Conservation (phyloP, 2,888 invertebrate species). For the Drosophila macrospina region DNA sequence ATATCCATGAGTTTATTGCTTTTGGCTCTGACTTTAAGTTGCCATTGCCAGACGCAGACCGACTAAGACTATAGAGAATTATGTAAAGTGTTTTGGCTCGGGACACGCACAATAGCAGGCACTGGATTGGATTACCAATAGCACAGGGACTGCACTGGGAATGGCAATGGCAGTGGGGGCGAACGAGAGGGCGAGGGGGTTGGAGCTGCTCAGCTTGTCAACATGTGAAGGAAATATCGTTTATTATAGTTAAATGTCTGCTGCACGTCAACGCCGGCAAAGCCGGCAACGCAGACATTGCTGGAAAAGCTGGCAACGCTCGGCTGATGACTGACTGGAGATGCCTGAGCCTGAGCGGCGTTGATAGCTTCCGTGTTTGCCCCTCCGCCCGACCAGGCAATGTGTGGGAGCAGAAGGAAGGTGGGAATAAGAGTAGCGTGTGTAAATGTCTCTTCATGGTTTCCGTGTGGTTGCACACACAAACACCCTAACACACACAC, state of each 20-base stretch:
- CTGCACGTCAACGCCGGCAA: slow-evolving; percentile 46
- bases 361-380: slow-evolving; percentile 54
- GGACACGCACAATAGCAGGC: slow-evolving; percentile 31
- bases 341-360: slow-evolving; percentile 46
- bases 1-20: slow-evolving; percentile 40
- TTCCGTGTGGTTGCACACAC: slow-evolving; percentile 63
- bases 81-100: slow-evolving; percentile 51
- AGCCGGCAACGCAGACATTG: not conserved
- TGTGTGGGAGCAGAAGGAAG: not conserved
- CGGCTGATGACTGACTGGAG: slow-evolving; percentile 56
- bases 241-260: slow-evolving; percentile 76
- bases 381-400: not conserved
- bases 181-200: not conserved
- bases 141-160: not conserved
- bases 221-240: slow-evolving; percentile 67
- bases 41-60: slow-evolving; percentile 28
- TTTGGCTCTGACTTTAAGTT: slow-evolving; percentile 36
- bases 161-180: not conserved
- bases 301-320: slow-evolving; percentile 11
- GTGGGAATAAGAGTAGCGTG: slow-evolving; percentile 20
- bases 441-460: slow-evolving; percentile 59
- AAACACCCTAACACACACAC: slow-evolving; percentile 26
- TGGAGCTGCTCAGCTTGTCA: slow-evolving; percentile 37
- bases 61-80: slow-evolving; percentile 40
- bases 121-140: slow-evolving; percentile 27